phyloP scores from a whole-genome alignment of 1,140 invertebrate genomes.

The Dendrolimus kikuchii region DNA sequence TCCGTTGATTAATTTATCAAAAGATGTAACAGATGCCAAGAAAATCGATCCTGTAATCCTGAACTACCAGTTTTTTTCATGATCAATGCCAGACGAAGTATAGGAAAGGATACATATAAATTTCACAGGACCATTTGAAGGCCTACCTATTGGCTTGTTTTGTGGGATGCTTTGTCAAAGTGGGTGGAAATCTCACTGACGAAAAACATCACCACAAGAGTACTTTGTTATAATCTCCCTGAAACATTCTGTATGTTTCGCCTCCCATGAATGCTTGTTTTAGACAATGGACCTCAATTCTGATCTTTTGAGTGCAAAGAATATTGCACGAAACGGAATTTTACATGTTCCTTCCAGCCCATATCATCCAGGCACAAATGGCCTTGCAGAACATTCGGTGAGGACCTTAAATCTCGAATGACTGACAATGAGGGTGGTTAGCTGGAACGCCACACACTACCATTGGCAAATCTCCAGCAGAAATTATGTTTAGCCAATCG shows the following conservation, averaged over 20 bases:
- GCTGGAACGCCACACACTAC: not conserved
- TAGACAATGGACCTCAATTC: slow-evolving; percentile 6
- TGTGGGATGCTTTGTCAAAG: slow-evolving; percentile 4
- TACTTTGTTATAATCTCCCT: not conserved
- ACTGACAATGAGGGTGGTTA: no score
- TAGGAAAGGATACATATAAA: slow-evolving; percentile 5
- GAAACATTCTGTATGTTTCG: slow-evolving; percentile 6
- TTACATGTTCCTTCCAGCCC: slow-evolving; percentile 5
- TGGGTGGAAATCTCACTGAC: slow-evolving; percentile 4
- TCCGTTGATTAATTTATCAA: slow-evolving; percentile 3
- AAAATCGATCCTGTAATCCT: not conserved
- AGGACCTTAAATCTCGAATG: no score
- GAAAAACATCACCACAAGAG: not conserved
- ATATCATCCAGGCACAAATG: slow-evolving; percentile 2
- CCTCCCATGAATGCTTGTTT: slow-evolving; percentile 1
- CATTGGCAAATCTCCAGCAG: not conserved
- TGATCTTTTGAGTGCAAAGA: slow-evolving; percentile 3
- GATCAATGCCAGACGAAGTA: not conserved
- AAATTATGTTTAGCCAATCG: no score
- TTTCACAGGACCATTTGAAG: slow-evolving; percentile 5
- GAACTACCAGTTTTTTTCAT: slow-evolving; percentile 3
- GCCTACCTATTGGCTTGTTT: not conserved
- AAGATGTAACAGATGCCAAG: not conserved
- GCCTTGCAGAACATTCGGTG: no score
- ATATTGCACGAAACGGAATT: slow-evolving; percentile 3